Conservation (phyloP, 2,888 invertebrate genomes). For the Chydorus sphaericus region DNA sequence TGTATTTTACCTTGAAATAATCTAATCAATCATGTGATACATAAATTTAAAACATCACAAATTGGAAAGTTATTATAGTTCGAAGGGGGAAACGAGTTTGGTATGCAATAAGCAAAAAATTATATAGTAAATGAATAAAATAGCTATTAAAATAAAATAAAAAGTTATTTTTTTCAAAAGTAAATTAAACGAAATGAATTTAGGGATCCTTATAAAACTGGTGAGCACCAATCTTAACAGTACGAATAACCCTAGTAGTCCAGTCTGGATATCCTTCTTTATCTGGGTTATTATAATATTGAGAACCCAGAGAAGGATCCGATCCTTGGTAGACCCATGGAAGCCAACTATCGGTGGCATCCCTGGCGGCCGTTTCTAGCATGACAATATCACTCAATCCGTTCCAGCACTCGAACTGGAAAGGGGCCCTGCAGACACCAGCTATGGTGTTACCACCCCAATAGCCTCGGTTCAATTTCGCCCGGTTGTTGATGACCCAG, state of each 20-base stretch:
- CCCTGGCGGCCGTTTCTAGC: no score
- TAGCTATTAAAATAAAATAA: no score
- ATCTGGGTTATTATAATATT: conserved; percentile 15
- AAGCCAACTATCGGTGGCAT: conserved; percentile 1
- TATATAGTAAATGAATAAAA: no score
- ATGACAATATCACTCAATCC: no score
- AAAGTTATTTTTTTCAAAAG: no score
- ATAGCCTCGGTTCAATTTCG: conserved; percentile 5
- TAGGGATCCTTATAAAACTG: conserved; percentile 13
- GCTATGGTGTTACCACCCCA: conserved; percentile 12
- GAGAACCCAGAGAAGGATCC: conserved; percentile 14
- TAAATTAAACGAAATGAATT: background rate
- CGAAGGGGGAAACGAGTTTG: no score
- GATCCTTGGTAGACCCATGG: background rate
- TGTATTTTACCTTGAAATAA: no score
- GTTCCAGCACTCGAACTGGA: conserved; percentile 18
- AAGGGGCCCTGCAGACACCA: conserved; percentile 11
- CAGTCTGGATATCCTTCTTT: conserved; percentile 13
- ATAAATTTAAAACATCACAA: no score
- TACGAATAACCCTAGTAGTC: background rate
- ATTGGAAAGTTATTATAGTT: no score
- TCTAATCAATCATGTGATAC: no score
- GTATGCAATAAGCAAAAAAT: no score
- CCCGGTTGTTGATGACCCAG: conserved; percentile 15
- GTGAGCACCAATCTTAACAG: conserved; percentile 13